A percentile compares a stretch with the other conserved stretches of the same genome.
phyloP scores from a whole-genome alignment of 64 coral and sea anemone species.

The Montipora cactus region DNA sequence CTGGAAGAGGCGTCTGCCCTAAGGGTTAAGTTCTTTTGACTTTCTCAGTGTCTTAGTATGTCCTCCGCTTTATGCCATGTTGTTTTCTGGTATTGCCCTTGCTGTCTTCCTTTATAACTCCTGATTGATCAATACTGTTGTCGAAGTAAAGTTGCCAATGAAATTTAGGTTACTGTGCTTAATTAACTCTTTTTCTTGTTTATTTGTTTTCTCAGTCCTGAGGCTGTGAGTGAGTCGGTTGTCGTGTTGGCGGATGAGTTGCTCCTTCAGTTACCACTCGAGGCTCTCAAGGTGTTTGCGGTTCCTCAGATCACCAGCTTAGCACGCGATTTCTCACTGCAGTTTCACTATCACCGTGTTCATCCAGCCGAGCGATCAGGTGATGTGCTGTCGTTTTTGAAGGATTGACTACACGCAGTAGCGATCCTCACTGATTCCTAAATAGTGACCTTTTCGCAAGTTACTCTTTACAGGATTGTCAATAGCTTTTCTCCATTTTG shows the following conservation, averaged over 20 bases:
- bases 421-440: no score
- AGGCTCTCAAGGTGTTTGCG: constrained; percentile 72
- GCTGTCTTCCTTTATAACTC: no score
- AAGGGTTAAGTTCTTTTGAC: no score
- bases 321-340: constrained; percentile 91
- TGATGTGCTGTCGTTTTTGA: neutral
- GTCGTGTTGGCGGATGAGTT: constrained; percentile 93
- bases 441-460: no score
- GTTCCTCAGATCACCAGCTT: constrained; percentile 83
- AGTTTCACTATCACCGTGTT: constrained; percentile 92
- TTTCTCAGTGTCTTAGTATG: no score
- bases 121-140: neutral
- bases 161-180: neutral
- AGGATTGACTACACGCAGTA: no score
- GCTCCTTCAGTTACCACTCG: constrained; percentile 85
- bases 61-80: no score
- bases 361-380: constrained; percentile 81
- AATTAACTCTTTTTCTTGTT: neutral
- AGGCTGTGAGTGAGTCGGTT: constrained; percentile 79
- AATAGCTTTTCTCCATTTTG: no score
- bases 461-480: no score
- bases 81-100: no score
- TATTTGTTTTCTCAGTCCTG: constrained; percentile 38
- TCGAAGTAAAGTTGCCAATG: neutral
- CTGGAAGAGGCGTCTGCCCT: no score